These are phyloP conservation scores for Malurus splendens DNA, from an alignment of 2,797 vertebrate genomes.

Conservation along the genomic window DNA sequence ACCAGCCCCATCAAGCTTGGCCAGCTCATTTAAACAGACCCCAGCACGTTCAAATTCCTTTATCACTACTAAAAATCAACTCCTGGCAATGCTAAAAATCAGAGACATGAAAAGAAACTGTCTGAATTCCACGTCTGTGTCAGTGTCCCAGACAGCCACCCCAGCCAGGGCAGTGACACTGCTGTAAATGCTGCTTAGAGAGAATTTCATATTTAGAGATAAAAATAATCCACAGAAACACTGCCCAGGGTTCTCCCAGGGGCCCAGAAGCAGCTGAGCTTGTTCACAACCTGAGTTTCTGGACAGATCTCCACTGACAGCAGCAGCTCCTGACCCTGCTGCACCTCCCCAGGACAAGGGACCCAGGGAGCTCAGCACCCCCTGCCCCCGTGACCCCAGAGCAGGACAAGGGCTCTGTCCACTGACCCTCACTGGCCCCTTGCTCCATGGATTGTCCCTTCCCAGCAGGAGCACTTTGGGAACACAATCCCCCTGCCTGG, in stretches of 20 bases:
- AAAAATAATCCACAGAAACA: neutral
- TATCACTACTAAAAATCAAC: neutral
- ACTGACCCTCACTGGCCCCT: rapidly evolving
- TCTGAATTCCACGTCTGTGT: neutral
- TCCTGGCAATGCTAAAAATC: neutral
- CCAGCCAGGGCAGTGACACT: neutral
- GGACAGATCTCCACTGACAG: neutral
- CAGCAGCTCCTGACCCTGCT: neutral
- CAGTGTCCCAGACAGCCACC: neutral
- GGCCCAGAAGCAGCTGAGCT: neutral
- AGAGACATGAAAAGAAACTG: rapidly evolving
- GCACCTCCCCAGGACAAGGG: neutral
- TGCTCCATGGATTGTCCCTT: rapidly evolving
- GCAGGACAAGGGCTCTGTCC: neutral
- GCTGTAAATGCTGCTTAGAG: neutral
- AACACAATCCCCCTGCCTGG: neutral
- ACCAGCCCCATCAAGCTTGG: neutral
- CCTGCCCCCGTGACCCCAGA: neutral
- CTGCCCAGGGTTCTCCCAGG: neutral
- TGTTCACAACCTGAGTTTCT: neutral
- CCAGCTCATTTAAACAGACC: neutral
- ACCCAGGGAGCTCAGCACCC: neutral
- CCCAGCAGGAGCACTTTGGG: neutral
- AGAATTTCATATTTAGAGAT: neutral
- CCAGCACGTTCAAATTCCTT: neutral